A percentile compares a stretch with the other conserved stretches of the same genome.
Evolutionary conservation across 2,113 vertebrate genomes (phyloP).

Genomic region (Acanthisitta chloris): DNA sequence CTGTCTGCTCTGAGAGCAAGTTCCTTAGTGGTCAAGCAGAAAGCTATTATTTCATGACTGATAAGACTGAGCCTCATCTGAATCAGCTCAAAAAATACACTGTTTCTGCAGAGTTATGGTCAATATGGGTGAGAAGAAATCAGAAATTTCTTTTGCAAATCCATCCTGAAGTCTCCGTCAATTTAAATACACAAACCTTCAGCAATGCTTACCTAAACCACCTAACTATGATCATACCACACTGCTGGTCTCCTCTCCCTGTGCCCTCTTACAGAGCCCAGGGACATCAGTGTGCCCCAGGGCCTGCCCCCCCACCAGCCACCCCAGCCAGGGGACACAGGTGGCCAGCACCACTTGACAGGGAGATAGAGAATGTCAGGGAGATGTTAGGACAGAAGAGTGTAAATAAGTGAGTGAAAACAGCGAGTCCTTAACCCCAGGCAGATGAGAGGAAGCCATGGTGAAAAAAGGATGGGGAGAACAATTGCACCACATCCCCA

Average conservation of each 20-base stretch:
- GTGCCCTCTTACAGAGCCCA: background rate
- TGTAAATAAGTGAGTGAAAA: background rate
- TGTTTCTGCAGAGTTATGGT: background rate
- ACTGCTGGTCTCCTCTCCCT: background rate
- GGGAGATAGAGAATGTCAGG: background rate
- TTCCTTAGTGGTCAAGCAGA: background rate
- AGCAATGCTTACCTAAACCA: background rate
- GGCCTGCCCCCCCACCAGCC: background rate
- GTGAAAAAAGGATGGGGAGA: background rate
- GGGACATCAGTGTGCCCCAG: background rate
- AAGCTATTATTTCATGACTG: background rate
- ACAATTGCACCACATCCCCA: background rate
- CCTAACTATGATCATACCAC: background rate
- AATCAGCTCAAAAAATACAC: background rate
- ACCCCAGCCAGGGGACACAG: rapidly evolving
- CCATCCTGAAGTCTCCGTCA: background rate
- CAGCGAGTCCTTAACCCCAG: background rate
- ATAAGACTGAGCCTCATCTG: background rate
- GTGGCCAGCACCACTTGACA: background rate
- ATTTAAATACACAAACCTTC: background rate
- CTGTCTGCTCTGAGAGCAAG: background rate
- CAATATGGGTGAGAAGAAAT: background rate
- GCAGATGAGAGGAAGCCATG: background rate
- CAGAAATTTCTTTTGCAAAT: background rate
- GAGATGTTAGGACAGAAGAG: background rate